Evolutionary conservation across 2,797 vertebrate genomes (phyloP).

Genomic region (Momotus momota): DNA sequence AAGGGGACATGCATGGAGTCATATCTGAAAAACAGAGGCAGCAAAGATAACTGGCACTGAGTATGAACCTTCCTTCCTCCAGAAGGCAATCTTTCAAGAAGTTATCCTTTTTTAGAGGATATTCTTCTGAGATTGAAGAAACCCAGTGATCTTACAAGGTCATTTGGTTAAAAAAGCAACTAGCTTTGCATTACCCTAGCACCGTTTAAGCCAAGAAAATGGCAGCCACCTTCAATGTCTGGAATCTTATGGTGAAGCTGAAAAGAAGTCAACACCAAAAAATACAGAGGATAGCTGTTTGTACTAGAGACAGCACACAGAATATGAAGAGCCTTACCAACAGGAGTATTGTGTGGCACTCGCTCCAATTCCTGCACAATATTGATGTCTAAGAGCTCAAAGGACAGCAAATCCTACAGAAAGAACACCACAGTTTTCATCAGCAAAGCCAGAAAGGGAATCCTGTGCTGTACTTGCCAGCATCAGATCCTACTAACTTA

Average conservation of each 20-base stretch:
- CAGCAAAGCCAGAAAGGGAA: background rate
- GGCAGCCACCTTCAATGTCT: background rate
- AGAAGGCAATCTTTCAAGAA: background rate
- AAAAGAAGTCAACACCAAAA: background rate
- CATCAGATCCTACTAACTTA: background rate
- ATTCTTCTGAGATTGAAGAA: background rate
- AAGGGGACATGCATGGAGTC: slow-evolving; percentile 92
- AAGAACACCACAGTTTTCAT: background rate
- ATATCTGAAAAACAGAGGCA: slow-evolving; percentile 83
- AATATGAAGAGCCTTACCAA: slow-evolving; percentile 82
- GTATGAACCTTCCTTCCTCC: background rate
- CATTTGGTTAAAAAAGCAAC: background rate
- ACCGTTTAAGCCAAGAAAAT: background rate
- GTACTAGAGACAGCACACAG: background rate
- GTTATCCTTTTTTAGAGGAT: background rate
- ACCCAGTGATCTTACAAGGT: background rate
- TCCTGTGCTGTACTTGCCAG: background rate
- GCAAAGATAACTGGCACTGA: background rate
- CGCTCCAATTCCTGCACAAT: slow-evolving; percentile 96
- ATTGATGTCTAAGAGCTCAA: slow-evolving; percentile 96
- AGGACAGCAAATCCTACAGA: slow-evolving; percentile 92
- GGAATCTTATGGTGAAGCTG: background rate
- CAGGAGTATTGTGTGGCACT: slow-evolving; percentile 92
- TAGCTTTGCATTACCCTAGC: background rate
- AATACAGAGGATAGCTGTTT: background rate